These are phyloP conservation scores for Prunella himalayana DNA, from an alignment of 2,113 vertebrate genomes.

Conservation along the genomic window DNA sequence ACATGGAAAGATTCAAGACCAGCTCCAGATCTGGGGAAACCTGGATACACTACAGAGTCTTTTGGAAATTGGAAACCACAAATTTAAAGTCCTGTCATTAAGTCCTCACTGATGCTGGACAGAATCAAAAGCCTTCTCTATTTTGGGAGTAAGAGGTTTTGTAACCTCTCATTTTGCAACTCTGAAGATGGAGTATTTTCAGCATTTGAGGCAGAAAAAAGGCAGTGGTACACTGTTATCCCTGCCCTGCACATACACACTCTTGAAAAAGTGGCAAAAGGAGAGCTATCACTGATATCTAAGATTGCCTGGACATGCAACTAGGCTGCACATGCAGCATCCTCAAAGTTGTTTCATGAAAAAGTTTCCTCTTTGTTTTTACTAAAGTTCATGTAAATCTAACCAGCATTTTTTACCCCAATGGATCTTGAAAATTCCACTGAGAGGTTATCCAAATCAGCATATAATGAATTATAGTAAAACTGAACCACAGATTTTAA, in stretches of 20 bases:
- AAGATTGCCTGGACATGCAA: background rate
- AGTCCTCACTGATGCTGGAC: background rate
- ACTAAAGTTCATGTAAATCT: background rate
- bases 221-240: fast-evolving
- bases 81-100: background rate
- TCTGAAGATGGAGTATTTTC: background rate
- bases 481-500: background rate
- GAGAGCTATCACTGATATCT: background rate
- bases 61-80: background rate
- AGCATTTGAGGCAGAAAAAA: background rate
- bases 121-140: background rate
- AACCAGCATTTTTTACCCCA: background rate
- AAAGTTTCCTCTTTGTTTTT: background rate
- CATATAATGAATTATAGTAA: background rate
- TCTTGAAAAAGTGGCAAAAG: background rate
- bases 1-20: background rate
- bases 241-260: fast-evolving
- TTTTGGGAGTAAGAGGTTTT: background rate
- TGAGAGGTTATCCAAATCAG: background rate
- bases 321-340: background rate
- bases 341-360: background rate
- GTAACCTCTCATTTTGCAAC: background rate
- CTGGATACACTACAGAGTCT: background rate
- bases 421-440: background rate
- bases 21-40: background rate